A percentile compares a stretch with the other conserved stretches of the same genome.
Conservation (phyloP, 2,888 invertebrate genomes). For the Gibbula magus region DNA sequence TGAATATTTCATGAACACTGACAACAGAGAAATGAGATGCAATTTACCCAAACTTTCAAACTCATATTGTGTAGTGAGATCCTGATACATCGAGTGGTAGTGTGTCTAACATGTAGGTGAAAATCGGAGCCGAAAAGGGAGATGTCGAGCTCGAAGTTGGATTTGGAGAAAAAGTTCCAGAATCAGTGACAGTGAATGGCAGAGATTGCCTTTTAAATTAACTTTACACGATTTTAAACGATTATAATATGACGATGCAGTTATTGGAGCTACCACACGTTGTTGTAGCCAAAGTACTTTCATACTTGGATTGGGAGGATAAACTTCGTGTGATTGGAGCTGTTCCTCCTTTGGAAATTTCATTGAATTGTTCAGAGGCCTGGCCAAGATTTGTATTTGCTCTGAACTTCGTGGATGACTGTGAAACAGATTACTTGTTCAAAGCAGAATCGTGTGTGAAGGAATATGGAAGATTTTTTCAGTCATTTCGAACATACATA, state of each 20-base stretch:
- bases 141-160: no score
- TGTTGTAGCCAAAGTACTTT: slow-evolving; percentile 4
- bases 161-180: no score
- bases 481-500: background rate
- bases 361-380: background rate
- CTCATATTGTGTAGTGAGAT: no score
- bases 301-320: slow-evolving; percentile 17
- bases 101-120: no score
- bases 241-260: background rate
- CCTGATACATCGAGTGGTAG: no score
- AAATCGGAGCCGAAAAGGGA: no score
- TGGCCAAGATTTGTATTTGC: slow-evolving; percentile 6
- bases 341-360: background rate
- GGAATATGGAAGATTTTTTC: background rate
- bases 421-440: background rate
- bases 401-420: background rate
- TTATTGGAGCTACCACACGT: background rate
- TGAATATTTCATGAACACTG: no score
- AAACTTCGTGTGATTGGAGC: slow-evolving; percentile 2
- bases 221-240: no score
- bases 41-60: no score
- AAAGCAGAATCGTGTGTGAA: background rate
- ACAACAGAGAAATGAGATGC: no score
- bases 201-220: no score
- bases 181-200: no score